Base-by-base conservation (phyloP, 2,888 invertebrate species). In the Invenusta paracnida region DNA sequence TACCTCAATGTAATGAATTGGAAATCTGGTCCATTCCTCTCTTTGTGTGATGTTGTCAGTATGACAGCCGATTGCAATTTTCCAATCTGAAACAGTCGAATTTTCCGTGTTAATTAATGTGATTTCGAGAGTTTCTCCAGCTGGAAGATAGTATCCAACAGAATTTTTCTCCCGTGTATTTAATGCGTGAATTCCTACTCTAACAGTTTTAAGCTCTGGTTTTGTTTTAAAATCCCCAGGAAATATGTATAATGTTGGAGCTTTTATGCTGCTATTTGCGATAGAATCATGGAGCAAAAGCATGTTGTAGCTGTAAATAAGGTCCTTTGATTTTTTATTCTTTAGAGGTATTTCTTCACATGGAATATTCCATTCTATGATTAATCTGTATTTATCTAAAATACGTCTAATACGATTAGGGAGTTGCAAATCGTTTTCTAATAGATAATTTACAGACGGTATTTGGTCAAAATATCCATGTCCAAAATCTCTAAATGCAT, bases 111-210 rank as follows among this genome's bases (percentile, higher is more conserved):
- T 11, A 48, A 48, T 48, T 48, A 17, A 48, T 11, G 25, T 5
- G 2, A 25, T 11, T 79, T 83, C 31, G 27, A 83, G 31, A 1
- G 83, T 83, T 83, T 83, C 83, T 1, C 83, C 83, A 30, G 83
- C 83, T 48, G 83, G 17, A 30, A 83, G 83, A 30, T 83, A 83
- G 25, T 30, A 83, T 31, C 83, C 83, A 67, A 25, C 31, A 29
- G 83, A 2, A 11, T 23, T 1, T 67, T 48, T 30, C 27, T 30
- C 25, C n/a, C 31, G 31, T 27, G n/a, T n/a, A n/a, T n/a, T 13
- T 25, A 67, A 83, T 0, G 30, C 48, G 31, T 67, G 31, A 30
- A 5, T 31, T 83, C 1, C n/a, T n/a, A n/a, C n/a, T n/a, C n/a
- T n/a, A n/a, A n/a, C n/a, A n/a, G n/a, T n/a, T n/a, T n/a, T n/a